Conservation (phyloP, 2,888 invertebrate species). For the Eilema griseolum region DNA sequence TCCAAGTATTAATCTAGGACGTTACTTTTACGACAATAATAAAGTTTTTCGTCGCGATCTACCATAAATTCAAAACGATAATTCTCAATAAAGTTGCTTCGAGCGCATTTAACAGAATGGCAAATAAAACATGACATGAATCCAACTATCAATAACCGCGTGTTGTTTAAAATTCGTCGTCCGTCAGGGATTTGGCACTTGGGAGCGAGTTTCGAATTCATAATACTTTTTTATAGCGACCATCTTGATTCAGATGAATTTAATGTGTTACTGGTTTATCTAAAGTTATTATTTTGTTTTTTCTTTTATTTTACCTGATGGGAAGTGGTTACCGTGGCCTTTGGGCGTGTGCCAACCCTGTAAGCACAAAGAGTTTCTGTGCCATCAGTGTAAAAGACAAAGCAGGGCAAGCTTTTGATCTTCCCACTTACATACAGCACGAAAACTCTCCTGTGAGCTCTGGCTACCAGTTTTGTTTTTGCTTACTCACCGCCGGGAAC, state of each 20-base stretch:
- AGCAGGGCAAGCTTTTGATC: too few relatives aligned
- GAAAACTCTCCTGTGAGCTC: too few relatives aligned
- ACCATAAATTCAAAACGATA: slow-evolving; percentile 42
- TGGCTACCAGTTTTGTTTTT: too few relatives aligned
- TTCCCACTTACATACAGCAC: too few relatives aligned
- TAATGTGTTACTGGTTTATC: slow-evolving; percentile 53
- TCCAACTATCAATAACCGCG: slow-evolving; percentile 75
- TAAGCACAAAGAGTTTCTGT: too few relatives aligned
- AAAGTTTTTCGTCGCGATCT: slow-evolving; percentile 47
- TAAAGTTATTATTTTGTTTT: slow-evolving; percentile 14
- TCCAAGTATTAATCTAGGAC: slow-evolving; percentile 43
- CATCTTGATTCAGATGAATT: slow-evolving; percentile 63
- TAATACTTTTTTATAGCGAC: slow-evolving; percentile 71
- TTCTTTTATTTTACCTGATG: too few relatives aligned
- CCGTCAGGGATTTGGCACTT: slow-evolving; percentile 80
- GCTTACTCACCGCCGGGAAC: too few relatives aligned
- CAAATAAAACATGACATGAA: slow-evolving; percentile 69
- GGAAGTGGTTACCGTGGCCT: too few relatives aligned
- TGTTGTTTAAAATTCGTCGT: slow-evolving; percentile 78
- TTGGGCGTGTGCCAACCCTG: too few relatives aligned
- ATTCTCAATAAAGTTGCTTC: slow-evolving; percentile 39
- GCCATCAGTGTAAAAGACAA: too few relatives aligned
- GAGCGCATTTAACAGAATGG: slow-evolving; percentile 56
- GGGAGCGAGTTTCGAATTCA: slow-evolving; percentile 73
- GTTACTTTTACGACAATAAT: slow-evolving; percentile 44